Percentiles rank a stretch among this genome's conserved stretches.
These are phyloP conservation scores for Anoplius nigerrimus DNA, from an alignment of 2,888 invertebrate species.

Conservation along the genomic window DNA sequence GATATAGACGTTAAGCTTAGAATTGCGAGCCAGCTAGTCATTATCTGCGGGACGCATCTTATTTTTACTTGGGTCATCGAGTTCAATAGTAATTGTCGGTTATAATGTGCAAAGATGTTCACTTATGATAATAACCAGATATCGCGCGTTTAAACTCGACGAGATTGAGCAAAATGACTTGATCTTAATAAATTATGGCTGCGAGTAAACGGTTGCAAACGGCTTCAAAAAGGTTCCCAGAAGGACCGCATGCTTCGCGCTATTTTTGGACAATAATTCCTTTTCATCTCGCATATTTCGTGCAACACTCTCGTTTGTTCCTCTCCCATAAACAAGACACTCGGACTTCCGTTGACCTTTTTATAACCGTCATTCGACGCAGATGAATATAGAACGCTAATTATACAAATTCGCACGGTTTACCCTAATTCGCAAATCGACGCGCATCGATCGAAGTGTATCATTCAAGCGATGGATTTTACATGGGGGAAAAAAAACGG, in stretches of 20 bases:
- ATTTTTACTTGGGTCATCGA: no score
- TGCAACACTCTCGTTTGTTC: neutral
- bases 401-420: no score
- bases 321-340: no score
- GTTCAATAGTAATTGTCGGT: neutral
- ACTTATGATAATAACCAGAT: conserved; percentile 68
- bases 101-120: conserved; percentile 27
- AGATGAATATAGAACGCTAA: no score
- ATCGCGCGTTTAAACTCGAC: conserved; percentile 51
- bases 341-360: no score
- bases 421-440: no score
- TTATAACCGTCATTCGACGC: neutral
- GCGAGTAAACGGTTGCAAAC: conserved; percentile 61
- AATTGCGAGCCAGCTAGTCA: no score
- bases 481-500: conserved; percentile 4
- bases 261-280: conserved; percentile 67
- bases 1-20: no score
- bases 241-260: conserved; percentile 57
- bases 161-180: conserved; percentile 59
- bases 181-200: conserved; percentile 71
- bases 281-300: conserved; percentile 53
- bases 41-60: no score
- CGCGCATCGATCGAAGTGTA: no score
- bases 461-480: no score
- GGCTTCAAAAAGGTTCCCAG: conserved; percentile 71